Evolutionary conservation across 2,797 vertebrate genomes (phyloP), one percentile per base, ranked within the genome.

Genomic region (Coreius guichenoti): DNA sequence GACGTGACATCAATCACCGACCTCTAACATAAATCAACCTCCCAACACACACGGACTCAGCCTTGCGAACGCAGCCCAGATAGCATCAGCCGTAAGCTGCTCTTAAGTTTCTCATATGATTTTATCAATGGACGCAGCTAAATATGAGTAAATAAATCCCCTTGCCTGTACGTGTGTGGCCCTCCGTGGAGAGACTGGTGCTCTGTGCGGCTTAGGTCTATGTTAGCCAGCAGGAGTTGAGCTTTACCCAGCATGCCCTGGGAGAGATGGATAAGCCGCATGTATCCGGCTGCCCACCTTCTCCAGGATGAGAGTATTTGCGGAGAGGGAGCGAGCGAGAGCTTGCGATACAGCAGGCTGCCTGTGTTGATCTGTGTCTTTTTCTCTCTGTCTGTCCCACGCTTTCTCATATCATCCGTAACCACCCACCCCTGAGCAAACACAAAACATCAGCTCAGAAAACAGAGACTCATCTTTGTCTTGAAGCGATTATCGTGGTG

Each of bases 121-220:
- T 80, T 81, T 84, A 88, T 89, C 87, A 83, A 82, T 83, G 83
- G 63, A 36, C 77, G 36, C 76, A 33, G 86, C 85, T 87, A 86
- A 88, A 90, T 90, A 88, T 86, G 83, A 81, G 70, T 81, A 84
- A 86, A 86, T 82, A 88, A 83, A 86, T 88, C 77, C 81, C 63
- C 47, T 51, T 51, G 11, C 33, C 26, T 33, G 33, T 80, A 14
- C 16, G 17, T 54, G 73, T 39, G 78, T 63, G 82, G 69, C 68
- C 80, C 78, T 74, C 76, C 61, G 14, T 45, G 29, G 69, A 73
- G 61, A 88, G 86, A 84, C 68, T 16, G 75, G 63, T 80, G 75
- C 68, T 61, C 45, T 74, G 43, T 70, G 81, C 67, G 73, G 80
- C 80, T 86, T 67, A 65, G 61, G 80, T 81, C 81, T 80, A 19